phyloP scores from a whole-genome alignment of 1,140 invertebrate species.

The Hycleus phaleratus region DNA sequence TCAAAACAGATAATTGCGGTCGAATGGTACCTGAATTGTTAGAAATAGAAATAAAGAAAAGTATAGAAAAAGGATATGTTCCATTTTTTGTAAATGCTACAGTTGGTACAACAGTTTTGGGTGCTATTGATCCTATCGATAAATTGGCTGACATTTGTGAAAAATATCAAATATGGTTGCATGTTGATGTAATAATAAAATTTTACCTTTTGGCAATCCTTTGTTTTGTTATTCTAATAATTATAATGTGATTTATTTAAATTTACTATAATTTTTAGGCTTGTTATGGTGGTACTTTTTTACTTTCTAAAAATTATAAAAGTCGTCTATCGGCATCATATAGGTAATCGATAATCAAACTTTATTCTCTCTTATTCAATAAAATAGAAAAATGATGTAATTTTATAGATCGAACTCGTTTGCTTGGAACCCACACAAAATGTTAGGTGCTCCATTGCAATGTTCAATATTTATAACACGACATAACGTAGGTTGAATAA shows the following conservation, averaged over 20 bases:
- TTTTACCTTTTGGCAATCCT: too few species aligned
- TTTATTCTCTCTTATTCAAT: constrained; percentile 5
- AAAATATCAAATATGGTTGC: constrained; percentile 67
- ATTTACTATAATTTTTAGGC: constrained; percentile 47
- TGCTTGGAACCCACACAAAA: constrained; percentile 91
- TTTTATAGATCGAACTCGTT: constrained; percentile 65
- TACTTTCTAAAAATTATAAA: constrained; percentile 61
- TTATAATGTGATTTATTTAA: not conserved
- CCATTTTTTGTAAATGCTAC: constrained; percentile 68
- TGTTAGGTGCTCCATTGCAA: constrained; percentile 81
- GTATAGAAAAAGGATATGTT: constrained; percentile 41
- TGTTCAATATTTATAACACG: constrained; percentile 74
- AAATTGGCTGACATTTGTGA: constrained; percentile 62
- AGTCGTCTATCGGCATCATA: constrained; percentile 51
- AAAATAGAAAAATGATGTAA: too few species aligned
- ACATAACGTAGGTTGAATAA: constrained; percentile 43
- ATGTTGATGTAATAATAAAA: constrained; percentile 62
- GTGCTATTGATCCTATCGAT: constrained; percentile 74
- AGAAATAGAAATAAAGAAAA: constrained; percentile 45
- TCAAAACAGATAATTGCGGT: constrained; percentile 60
- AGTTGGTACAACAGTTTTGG: constrained; percentile 69
- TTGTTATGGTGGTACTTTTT: constrained; percentile 73
- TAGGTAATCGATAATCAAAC: constrained; percentile 53
- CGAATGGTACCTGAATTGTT: constrained; percentile 56
- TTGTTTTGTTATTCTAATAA: too few species aligned